Evolutionary conservation across 2,113 vertebrate genomes (phyloP).

Genomic region (Bubo bubo): DNA sequence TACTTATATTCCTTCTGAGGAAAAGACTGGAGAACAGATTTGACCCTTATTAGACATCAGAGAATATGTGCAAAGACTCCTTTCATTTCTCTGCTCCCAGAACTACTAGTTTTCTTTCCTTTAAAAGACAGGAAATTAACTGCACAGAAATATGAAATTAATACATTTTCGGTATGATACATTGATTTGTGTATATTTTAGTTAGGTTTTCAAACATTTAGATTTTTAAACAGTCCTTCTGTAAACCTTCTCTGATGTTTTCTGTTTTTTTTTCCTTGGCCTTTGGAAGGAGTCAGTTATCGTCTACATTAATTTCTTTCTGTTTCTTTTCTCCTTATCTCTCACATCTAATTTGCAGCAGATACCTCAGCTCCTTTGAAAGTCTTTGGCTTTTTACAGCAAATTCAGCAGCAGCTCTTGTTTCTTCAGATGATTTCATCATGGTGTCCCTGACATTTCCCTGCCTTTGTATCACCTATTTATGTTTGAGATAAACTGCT

Average conservation of each 20-base stretch:
- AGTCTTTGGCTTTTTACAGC: neutral
- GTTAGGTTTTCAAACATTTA: neutral
- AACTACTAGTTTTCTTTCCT: neutral
- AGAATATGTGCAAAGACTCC: neutral
- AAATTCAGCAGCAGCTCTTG: neutral
- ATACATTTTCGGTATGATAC: neutral
- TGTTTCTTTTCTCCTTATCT: neutral
- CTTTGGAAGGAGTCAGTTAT: neutral
- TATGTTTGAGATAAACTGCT: neutral
- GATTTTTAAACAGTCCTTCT: neutral
- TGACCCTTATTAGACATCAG: neutral
- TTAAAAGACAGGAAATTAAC: neutral
- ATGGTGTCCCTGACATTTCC: neutral
- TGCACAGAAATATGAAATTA: neutral
- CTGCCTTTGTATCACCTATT: neutral
- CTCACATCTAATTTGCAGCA: neutral
- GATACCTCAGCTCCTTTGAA: neutral
- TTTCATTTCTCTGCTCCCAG: neutral
- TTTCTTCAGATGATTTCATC: neutral
- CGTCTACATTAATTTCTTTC: neutral
- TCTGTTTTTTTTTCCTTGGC: neutral
- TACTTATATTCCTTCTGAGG: neutral
- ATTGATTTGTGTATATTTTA: neutral
- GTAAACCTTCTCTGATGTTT: neutral
- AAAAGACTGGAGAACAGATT: neutral